Conservation (phyloP, 2,797 vertebrate genomes). For the Cryptoprocta ferox region DNA sequence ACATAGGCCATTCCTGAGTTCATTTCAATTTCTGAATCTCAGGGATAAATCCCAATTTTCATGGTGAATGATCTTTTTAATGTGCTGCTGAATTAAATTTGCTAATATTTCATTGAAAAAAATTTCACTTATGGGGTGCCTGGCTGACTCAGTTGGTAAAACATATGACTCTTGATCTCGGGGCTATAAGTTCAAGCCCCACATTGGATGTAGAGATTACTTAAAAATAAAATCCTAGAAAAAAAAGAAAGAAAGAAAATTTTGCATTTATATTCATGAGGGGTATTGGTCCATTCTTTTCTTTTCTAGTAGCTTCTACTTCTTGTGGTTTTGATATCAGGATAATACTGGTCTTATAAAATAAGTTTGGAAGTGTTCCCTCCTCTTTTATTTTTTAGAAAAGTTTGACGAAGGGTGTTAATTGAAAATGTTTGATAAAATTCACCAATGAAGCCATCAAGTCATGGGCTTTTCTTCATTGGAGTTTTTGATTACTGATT, state of each 20-base stretch:
- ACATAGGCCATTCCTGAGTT: neutral
- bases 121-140: neutral
- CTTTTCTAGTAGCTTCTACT: neutral
- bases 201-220: neutral
- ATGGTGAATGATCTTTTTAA: neutral
- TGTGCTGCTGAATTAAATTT: neutral
- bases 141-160: neutral
- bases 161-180: neutral
- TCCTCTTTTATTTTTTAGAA: neutral
- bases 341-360: neutral
- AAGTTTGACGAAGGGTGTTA: neutral
- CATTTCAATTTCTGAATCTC: neutral
- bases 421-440: neutral
- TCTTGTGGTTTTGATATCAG: neutral
- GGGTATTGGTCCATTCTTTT: neutral
- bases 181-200: neutral
- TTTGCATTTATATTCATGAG: neutral
- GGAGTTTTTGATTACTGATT: neutral
- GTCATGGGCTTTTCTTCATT: neutral
- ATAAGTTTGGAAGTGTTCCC: neutral
- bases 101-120: neutral
- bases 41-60: neutral
- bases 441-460: neutral
- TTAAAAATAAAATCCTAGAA: neutral
- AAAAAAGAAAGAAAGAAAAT: neutral